These are phyloP conservation scores for Calyptomena viridis DNA, from an alignment of 2,113 vertebrate species.

Conservation along the genomic window DNA sequence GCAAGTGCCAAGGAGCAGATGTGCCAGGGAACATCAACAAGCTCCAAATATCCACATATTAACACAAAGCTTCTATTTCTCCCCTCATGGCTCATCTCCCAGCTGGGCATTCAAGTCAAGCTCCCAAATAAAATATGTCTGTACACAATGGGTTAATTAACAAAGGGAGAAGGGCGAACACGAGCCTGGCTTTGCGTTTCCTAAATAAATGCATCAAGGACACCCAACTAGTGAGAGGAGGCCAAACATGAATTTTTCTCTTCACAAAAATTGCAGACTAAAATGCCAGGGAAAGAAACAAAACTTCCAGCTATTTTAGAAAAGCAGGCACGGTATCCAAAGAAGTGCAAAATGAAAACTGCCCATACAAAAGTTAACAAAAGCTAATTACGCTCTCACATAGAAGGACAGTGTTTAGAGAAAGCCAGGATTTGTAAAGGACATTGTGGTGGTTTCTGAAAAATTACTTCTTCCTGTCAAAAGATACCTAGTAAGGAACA, in stretches of 20 bases:
- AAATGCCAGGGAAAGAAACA: neutral
- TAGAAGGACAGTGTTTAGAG: neutral
- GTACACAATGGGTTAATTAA: slow-evolving; percentile 19
- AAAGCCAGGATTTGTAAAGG: neutral
- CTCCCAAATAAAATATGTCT: slow-evolving; percentile 9
- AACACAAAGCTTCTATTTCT: slow-evolving; percentile 4
- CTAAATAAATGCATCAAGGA: neutral
- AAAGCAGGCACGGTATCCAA: neutral
- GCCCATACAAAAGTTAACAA: slow-evolving; percentile 18
- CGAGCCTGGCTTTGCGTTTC: neutral
- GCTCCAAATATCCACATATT: neutral
- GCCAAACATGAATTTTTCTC: neutral
- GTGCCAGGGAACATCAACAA: neutral
- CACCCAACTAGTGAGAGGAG: neutral
- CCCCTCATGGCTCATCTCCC: slow-evolving; percentile 18
- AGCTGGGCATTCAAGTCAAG: neutral
- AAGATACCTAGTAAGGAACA: neutral
- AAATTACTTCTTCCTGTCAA: neutral
- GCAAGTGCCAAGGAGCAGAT: neutral
- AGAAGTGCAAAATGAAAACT: neutral
- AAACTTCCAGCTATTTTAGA: neutral
- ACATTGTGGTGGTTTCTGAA: neutral
- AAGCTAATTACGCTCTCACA: neutral
- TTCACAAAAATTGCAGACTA: accelerated
- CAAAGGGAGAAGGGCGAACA: neutral